phyloP scores from a whole-genome alignment of 2,888 invertebrate genomes.

The Isotomurus palustris region DNA sequence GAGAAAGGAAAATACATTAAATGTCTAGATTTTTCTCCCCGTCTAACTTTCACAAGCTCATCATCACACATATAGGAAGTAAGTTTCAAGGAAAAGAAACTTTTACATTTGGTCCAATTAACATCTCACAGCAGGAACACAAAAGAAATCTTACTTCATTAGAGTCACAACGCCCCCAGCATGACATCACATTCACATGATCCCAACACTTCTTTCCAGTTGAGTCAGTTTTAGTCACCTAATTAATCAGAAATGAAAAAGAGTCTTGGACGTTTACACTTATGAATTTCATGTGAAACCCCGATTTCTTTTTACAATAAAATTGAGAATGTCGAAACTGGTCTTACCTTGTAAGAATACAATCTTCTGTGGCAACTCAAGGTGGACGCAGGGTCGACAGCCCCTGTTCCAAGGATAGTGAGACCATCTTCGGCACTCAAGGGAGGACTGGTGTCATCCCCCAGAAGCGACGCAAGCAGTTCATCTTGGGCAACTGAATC shows the following conservation, averaged over 20 bases:
- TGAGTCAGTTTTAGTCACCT: constrained; percentile 57
- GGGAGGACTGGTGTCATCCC: constrained; percentile 43
- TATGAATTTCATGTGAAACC: not conserved
- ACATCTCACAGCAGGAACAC: not conserved
- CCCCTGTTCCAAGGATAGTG: constrained; percentile 34
- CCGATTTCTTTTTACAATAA: not conserved
- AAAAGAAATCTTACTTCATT: constrained; percentile 61
- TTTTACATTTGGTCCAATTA: constrained; percentile 3
- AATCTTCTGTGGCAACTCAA: constrained; percentile 64
- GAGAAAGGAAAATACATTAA: not conserved
- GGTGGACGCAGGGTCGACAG: constrained; percentile 52
- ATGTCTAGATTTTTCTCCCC: not conserved
- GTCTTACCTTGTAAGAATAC: constrained; percentile 62
- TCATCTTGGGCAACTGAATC: constrained; percentile 35
- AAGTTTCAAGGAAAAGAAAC: not conserved
- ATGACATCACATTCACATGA: constrained; percentile 66
- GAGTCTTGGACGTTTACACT: not conserved
- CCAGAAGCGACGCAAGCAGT: constrained; percentile 27
- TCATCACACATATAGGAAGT: not conserved
- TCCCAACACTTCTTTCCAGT: constrained; percentile 70
- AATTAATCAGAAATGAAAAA: not conserved
- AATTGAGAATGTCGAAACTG: not conserved
- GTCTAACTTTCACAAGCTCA: not conserved
- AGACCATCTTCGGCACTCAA: constrained; percentile 42
- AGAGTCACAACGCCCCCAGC: constrained; percentile 78